Conservation (phyloP, 2,113 vertebrate species). For the Oryzias melastigma region DNA sequence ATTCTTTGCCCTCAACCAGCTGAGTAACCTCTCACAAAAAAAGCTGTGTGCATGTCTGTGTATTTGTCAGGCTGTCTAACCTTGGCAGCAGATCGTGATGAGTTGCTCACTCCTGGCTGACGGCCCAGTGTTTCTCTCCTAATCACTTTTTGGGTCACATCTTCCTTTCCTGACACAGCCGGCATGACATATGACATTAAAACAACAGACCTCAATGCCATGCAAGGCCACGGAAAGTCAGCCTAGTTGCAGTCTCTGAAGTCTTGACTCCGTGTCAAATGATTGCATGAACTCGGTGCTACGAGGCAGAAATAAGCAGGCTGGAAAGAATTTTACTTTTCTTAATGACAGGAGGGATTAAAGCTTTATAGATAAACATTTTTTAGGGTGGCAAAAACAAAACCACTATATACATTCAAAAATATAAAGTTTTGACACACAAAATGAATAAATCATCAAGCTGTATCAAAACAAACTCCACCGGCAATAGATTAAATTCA, state of each 20-base stretch:
- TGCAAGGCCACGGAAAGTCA: slow-evolving; percentile 1
- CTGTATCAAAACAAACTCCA: too few species aligned
- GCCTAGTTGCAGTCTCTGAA: not conserved
- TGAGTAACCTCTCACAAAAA: slow-evolving; percentile 30
- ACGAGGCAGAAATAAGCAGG: too few species aligned
- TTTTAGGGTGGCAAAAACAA: too few species aligned
- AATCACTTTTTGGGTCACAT: slow-evolving; percentile 41
- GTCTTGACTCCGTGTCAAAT: slow-evolving; percentile 5
- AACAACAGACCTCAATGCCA: slow-evolving; percentile 19
- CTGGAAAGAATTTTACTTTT: too few species aligned
- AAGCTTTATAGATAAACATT: too few species aligned
- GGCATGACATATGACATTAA: slow-evolving; percentile 31
- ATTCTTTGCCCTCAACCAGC: slow-evolving; percentile 13
- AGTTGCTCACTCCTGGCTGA: slow-evolving; percentile 18
- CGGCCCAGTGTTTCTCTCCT: slow-evolving; percentile 22
- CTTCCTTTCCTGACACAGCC: slow-evolving; percentile 25
- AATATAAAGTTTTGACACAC: too few species aligned
- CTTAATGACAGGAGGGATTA: too few species aligned
- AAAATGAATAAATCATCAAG: too few species aligned
- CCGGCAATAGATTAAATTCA: too few species aligned
- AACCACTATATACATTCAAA: too few species aligned
- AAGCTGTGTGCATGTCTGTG: slow-evolving; percentile 1
- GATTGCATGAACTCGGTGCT: too few species aligned
- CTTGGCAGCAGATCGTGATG: slow-evolving; percentile 19
- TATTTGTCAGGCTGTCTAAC: slow-evolving; percentile 9